Conservation (phyloP, 2,113 vertebrate species). For the Clarias magur region DNA sequence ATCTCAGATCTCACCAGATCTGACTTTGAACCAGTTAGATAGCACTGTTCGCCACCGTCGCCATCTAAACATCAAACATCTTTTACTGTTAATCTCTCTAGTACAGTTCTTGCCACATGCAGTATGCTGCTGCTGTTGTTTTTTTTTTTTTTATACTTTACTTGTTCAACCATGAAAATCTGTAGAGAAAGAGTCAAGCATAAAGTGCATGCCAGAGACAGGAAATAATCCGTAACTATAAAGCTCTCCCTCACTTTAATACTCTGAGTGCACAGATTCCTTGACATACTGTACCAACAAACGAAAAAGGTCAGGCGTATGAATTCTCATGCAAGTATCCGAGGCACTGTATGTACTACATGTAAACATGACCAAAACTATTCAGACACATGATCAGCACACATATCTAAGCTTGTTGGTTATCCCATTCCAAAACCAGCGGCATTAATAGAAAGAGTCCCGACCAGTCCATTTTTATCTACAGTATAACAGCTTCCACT, state of each 20-base stretch:
- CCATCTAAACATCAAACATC: not conserved
- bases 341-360: not conserved
- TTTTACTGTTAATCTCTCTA: not conserved
- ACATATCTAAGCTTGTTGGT: not conserved
- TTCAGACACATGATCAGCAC: not conserved
- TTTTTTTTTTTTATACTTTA: no score
- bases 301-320: not conserved
- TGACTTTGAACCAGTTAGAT: not conserved
- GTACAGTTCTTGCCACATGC: not conserved
- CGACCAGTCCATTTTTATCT: not conserved
- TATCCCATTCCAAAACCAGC: not conserved
- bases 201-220: no score
- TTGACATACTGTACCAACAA: not conserved
- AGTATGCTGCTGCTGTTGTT: not conserved
- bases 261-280: not conserved
- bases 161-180: no score
- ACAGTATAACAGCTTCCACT: not conserved
- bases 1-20: not conserved
- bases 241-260: not conserved
- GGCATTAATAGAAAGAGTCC: not conserved
- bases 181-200: no score
- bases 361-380: not conserved
- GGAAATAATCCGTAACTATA: not conserved
- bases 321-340: not conserved
- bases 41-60: not conserved